Base-by-base conservation (phyloP, 2,888 invertebrate genomes). In the Oligia latruncula region DNA sequence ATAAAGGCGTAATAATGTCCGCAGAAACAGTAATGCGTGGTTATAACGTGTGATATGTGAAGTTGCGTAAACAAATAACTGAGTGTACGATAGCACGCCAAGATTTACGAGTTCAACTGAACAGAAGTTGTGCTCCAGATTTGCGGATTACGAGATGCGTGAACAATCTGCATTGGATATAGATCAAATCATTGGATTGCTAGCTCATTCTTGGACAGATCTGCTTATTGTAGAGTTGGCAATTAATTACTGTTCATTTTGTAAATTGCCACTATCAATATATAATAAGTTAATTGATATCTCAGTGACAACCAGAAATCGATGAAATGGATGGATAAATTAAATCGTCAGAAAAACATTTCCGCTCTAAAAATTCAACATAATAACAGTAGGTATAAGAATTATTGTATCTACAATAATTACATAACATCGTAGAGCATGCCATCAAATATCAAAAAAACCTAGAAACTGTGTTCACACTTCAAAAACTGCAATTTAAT, bases 1-100 rank as follows among this genome's bases (percentile, higher is more conserved):
- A 89, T 90, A 91, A 91, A 92, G 91, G 90, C 89, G 90, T 85
- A 90, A 88, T 89, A 89, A 89, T 90, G 87, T 87, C 82, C 83
- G 67, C 80, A 84, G 78, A 84, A 87, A 83, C 84, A 73, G 85
- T 87, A 83, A 90, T 79, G 84, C 84, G 71, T 68, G 62, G 79
- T 87, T 83, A 85, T 80, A 89, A 88, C 86, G 82, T 80, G 82
- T 77, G 88, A 90, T 89, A 90, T 89, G 89, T 88, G 87, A 85
- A 83, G 90, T 91, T 92, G 89, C 84, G 91, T 90, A 90, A 91
- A 90, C 90, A 87, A 89, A 90, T 88, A 88, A 88, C 87, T 81
- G 82, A 87, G 88, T 85, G 80, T 83, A 86, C 81, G 79, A 85
- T 83, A 84, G 81, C 77, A 71, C 84, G 72, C 80, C 68, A 76